These are phyloP conservation scores for Trinectes maculatus DNA, from an alignment of 2,113 vertebrate species.

Conservation along the genomic window DNA sequence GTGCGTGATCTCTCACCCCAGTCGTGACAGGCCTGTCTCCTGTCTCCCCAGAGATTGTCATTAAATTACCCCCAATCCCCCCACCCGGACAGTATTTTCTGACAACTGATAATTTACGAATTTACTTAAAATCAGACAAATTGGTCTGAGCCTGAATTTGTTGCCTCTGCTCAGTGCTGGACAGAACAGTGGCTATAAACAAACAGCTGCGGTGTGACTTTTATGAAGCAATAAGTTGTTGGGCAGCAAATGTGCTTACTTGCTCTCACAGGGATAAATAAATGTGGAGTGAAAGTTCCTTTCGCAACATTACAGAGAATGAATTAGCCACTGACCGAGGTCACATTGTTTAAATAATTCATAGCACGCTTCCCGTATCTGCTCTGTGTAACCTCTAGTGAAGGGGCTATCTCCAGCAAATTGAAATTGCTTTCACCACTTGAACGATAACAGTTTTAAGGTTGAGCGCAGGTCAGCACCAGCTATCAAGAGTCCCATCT, in stretches of 20 bases:
- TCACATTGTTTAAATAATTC: constrained; percentile 28
- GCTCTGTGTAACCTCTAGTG: constrained; percentile 17
- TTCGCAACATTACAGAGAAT: background rate
- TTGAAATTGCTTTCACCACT: constrained; percentile 46
- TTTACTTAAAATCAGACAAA: background rate
- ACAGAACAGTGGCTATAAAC: background rate
- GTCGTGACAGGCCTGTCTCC: too few species aligned
- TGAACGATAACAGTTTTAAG: constrained; percentile 45
- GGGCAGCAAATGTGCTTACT: background rate
- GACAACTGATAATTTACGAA: background rate
- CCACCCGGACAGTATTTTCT: background rate
- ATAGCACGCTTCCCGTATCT: constrained; percentile 12
- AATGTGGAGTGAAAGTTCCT: constrained; percentile 3
- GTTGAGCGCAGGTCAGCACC: constrained; percentile 25
- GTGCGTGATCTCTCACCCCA: too few species aligned
- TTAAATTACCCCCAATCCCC: too few species aligned
- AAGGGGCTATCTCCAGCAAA: constrained; percentile 46
- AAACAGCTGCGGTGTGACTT: background rate
- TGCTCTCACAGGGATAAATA: background rate
- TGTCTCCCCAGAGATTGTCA: too few species aligned
- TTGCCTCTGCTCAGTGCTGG: background rate
- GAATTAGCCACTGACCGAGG: constrained; percentile 3
- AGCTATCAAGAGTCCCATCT: constrained; percentile 37
- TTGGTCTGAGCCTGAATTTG: background rate
- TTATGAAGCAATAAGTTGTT: background rate